Base-by-base conservation (phyloP, 2,113 vertebrate genomes). In the Petaurus breviceps region DNA sequence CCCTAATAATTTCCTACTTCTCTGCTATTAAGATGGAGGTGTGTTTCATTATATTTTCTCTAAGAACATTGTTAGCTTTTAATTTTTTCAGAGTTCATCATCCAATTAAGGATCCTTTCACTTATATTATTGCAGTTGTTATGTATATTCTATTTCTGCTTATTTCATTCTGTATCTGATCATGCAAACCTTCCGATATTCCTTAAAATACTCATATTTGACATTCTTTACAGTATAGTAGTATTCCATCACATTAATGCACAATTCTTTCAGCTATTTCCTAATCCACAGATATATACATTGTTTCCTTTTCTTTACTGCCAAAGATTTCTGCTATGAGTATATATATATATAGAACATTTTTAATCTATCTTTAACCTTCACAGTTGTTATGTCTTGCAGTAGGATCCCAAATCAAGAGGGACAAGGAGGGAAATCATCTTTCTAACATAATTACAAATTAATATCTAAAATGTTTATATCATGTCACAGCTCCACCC, bases 211-310 rank as follows among this genome's bases (percentile, higher is more conserved):
- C 68, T 43, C 2, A 43, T 8, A 43, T 84, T 84, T 2, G 6
- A 84, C 37, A 84, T 84, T 84, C n/a, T 22, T 84, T 84, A 22
- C 7, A 43, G 26, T 1, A 43, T 43, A 43, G 16, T 84, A 43
- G 43, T 84, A 84, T 84, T 77, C 16, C 14, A 84, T 43, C 19
- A 84, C 37, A 84, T 84, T 43, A 84, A 84, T 23, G 16, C 0
- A 84, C 19, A 68, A 68, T 68, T 68, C 14, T 68, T 68, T 68
- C 37, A 68, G 12, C 37, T 68, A 68, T n/a, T 68, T 68, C 31
- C 37, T 14, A 68, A 68, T 68, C 12, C 3, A n/a, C 3, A 10
- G 0, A 68, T 4, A 16, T 1, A 1, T 3, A n/a, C n/a, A 22
- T 43, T 84, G 5, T 84, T 84, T 84, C n/a, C 37, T 77, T 2